Evolutionary conservation across 2,113 vertebrate species (phyloP).

Genomic region (Noctilio leporinus): DNA sequence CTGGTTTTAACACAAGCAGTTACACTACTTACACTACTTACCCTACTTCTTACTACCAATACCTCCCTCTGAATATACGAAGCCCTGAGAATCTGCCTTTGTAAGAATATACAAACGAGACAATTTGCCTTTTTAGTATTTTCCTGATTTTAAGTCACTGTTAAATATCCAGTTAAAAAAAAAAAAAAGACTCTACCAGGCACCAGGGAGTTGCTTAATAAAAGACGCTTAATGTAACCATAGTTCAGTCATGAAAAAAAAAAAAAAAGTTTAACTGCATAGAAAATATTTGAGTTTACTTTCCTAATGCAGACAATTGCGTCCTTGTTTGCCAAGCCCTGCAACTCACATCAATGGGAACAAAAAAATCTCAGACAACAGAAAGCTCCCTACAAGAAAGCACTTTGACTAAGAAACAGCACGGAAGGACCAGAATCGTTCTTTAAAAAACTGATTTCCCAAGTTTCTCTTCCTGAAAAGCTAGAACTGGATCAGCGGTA

Average conservation of each 20-base stretch:
- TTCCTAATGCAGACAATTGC: conserved; percentile 50
- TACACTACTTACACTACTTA: too few species aligned
- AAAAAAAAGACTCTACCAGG: neutral
- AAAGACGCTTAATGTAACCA: conserved; percentile 40
- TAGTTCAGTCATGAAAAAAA: conserved; percentile 1
- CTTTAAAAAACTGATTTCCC: neutral
- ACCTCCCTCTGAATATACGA: neutral
- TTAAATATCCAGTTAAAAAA: neutral
- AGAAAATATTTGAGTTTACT: conserved; percentile 65
- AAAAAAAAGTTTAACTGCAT: neutral
- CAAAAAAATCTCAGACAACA: neutral
- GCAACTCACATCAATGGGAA: neutral
- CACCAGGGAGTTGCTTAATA: conserved; percentile 32
- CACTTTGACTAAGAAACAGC: neutral
- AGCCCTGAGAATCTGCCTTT: neutral
- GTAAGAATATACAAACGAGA: neutral
- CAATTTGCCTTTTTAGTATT: neutral
- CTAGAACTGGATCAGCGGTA: neutral
- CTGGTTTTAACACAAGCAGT: neutral
- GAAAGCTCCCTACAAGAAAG: conserved; percentile 24
- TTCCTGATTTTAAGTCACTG: neutral
- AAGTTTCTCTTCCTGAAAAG: neutral
- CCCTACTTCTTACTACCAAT: neutral
- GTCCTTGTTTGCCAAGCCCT: conserved; percentile 54
- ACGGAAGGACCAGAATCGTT: neutral